phyloP scores from a whole-genome alignment of 1,140 invertebrate genomes.

The Drosophila novamexicana region DNA sequence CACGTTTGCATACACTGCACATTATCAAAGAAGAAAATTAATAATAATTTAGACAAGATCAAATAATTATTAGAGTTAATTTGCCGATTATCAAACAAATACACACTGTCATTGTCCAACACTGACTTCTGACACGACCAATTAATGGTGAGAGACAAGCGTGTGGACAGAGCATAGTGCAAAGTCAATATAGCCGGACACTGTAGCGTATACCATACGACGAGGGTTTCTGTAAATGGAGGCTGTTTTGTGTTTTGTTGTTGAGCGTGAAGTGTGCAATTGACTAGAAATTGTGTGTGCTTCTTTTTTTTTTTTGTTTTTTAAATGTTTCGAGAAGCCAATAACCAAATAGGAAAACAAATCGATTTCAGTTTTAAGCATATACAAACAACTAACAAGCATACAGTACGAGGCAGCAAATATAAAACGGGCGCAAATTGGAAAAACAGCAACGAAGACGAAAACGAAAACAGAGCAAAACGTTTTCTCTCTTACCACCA shows the following conservation, averaged over 20 bases:
- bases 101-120: neutral
- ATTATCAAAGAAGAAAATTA: neutral
- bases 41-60: neutral
- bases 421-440: conserved; percentile 31
- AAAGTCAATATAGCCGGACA: conserved; percentile 1
- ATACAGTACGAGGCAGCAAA: conserved; percentile 20
- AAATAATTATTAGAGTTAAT: neutral
- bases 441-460: conserved; percentile 45
- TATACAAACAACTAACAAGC: conserved; percentile 16
- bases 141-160: neutral
- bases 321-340: conserved; percentile 62
- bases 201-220: conserved; percentile 51
- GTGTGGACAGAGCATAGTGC: neutral
- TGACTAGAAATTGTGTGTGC: conserved; percentile 55
- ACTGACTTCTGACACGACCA: neutral
- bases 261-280: conserved; percentile 77
- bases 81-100: neutral
- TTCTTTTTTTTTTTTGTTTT: conserved; percentile 34
- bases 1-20: conserved; percentile 27
- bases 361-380: conserved; percentile 43
- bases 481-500: conserved; percentile 16
- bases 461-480: conserved; percentile 49
- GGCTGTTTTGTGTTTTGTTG: conserved; percentile 77
- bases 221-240: conserved; percentile 77
- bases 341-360: conserved; percentile 37